Evolutionary conservation across 1,140 invertebrate genomes (phyloP).

Genomic region (Elysia chlorotica): DNA sequence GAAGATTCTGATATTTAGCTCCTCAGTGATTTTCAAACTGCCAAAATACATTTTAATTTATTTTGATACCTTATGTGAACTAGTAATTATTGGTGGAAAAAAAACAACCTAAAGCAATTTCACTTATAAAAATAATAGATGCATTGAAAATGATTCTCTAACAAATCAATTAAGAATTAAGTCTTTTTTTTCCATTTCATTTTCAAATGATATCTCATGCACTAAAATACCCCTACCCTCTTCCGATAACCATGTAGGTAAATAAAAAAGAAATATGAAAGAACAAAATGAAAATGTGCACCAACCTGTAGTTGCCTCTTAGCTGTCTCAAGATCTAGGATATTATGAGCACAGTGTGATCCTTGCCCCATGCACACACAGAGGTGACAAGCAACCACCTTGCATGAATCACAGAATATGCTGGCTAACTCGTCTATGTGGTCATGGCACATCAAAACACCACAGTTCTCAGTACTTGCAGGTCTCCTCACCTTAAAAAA

Average conservation of each 20-base stretch:
- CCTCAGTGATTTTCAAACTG: no score
- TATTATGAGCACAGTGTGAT: conserved; percentile 52
- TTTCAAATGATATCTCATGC: no score
- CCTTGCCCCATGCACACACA: conserved; percentile 66
- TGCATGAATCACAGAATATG: conserved; percentile 88
- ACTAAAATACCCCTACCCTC: no score
- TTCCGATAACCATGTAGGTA: no score
- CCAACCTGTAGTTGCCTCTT: conserved; percentile 44
- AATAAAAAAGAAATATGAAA: background rate
- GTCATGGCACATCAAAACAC: conserved; percentile 68
- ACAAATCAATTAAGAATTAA: background rate
- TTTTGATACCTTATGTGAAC: no score
- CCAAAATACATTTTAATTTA: no score
- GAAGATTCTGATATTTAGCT: no score
- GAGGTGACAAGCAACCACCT: conserved; percentile 81
- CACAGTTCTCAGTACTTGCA: background rate
- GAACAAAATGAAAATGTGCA: background rate
- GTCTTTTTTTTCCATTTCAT: background rate
- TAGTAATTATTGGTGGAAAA: no score
- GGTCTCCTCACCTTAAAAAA: no score
- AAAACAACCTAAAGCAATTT: no score
- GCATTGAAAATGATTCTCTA: background rate
- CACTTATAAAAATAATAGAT: no score
- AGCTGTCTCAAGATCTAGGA: conserved; percentile 48
- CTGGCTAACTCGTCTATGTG: conserved; percentile 78